Percentiles rank a stretch among this genome's conserved stretches.
Evolutionary conservation across 1,140 invertebrate genomes (phyloP).

Genomic region (Drosophila tropicalis): DNA sequence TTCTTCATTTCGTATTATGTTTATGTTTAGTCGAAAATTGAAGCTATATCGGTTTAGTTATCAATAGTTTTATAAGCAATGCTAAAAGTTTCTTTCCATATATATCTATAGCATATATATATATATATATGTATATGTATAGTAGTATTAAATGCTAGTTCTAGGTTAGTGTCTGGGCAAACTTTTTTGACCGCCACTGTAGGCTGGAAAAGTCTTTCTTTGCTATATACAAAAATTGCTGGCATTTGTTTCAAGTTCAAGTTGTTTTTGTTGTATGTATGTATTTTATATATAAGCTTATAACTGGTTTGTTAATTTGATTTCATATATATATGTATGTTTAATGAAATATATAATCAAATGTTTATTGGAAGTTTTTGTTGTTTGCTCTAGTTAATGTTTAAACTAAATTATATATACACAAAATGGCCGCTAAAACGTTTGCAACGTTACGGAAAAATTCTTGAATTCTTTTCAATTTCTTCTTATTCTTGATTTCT

Average conservation of each 20-base stretch:
- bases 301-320: constrained; percentile 33
- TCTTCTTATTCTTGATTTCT: constrained; percentile 5
- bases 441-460: constrained; percentile 53
- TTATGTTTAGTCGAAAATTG: constrained; percentile 53
- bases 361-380: constrained; percentile 43
- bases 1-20: constrained; percentile 23
- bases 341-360: constrained; percentile 36
- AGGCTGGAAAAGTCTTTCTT: constrained; percentile 66
- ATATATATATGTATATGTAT: no score
- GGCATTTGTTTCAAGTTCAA: constrained; percentile 6
- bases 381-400: constrained; percentile 28
- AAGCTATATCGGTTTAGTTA: constrained; percentile 50
- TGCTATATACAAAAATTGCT: constrained; percentile 42
- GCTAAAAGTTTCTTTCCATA: constrained; percentile 52
- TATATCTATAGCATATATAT: constrained; percentile 10
- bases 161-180: constrained; percentile 38
- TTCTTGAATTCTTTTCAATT: constrained; percentile 28
- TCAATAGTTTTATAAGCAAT: constrained; percentile 53
- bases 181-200: constrained; percentile 28
- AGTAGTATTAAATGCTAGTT: constrained; percentile 57
- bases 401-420: constrained; percentile 29
- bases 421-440: constrained; percentile 56
- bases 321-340: constrained; percentile 5
- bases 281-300: constrained; percentile 30
- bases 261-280: not conserved